Evolutionary conservation across 1,140 invertebrate species (phyloP), one percentile per base, ranked within the genome.

Genomic region (Drosophila pseudoobscura): DNA sequence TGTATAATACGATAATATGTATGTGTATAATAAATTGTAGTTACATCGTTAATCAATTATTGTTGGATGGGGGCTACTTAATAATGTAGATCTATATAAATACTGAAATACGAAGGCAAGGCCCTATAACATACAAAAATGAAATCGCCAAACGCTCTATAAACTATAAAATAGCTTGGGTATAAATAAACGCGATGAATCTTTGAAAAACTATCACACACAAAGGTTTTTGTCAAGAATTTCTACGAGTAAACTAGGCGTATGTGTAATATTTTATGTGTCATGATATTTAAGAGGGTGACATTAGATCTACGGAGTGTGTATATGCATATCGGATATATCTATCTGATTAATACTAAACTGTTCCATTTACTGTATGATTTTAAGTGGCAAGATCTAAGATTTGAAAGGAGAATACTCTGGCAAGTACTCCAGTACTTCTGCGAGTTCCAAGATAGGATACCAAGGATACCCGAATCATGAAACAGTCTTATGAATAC

Each of bases 191-290:
- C 62, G 66, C 46, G 51, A 54, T 61, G 58, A 62, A 88, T 78
- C 78, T 82, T 85, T 78, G 74, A 85, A 85, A 76, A 85, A 87
- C 83, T 87, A 87, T 87, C 83, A 87, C 83, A 87, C 82, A 82
- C 78, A 83, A 88, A 82, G 70, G 63, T 45, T 56, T 76, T 46
- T 68, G 47, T 71, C 43, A 55, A 46, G 46, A 68, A 50, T 73
- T 57, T 35, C 69, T 74, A 74, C 53, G 49, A 46, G 58, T 87
- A 72, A 62, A 61, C 75, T 82, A 87, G 49, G 24, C 63, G 59
- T 82, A 82, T 22, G 20, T 47, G 8, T 35, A 35, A 35, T 35
- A 35, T 35, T 35, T 35, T 35, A 11, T 11, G 31, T 3, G 1
- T 11, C 11, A 35, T 9, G 8, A 4, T 35, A 35, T 35, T 3